Evolutionary conservation across 2,888 invertebrate genomes (phyloP).

Genomic region (Petrolisthes cinctipes): DNA sequence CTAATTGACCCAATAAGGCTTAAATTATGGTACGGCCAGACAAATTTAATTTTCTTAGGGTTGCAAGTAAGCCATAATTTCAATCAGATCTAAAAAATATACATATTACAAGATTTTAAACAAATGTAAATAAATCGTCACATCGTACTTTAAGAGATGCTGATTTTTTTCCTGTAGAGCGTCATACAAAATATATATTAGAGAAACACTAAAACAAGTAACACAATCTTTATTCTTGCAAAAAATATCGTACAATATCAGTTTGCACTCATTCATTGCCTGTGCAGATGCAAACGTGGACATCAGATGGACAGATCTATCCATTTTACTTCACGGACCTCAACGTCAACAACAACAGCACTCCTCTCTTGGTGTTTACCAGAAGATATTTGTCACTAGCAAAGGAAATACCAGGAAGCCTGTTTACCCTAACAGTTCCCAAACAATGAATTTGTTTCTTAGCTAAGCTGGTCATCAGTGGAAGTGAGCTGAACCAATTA

Average conservation of each 20-base stretch:
- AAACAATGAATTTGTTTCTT: slow-evolving; percentile 24
- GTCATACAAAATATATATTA: not conserved
- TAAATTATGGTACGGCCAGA: too few relatives aligned
- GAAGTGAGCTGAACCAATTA: slow-evolving; percentile 47
- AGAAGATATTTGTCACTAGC: slow-evolving; percentile 16
- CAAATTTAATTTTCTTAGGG: too few relatives aligned
- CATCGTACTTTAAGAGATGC: not conserved
- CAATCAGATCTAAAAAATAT: too few relatives aligned
- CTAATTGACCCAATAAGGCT: too few relatives aligned
- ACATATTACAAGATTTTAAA: too few relatives aligned
- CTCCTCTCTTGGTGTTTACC: slow-evolving; percentile 23
- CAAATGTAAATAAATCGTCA: not conserved
- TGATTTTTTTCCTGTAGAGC: not conserved
- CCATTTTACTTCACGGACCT: slow-evolving; percentile 33
- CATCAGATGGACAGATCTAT: slow-evolving; percentile 26
- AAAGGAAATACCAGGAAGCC: slow-evolving; percentile 37
- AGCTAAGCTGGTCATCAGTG: slow-evolving; percentile 38
- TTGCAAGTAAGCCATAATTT: too few relatives aligned
- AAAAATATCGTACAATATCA: not conserved
- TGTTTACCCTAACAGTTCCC: slow-evolving; percentile 38
- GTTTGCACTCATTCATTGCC: slow-evolving; percentile 24
- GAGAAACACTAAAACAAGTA: not conserved
- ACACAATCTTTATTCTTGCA: not conserved
- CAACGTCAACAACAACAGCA: slow-evolving; percentile 16
- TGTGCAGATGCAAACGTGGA: slow-evolving; percentile 33